A percentile compares a stretch with the other conserved stretches of the same genome.
Conservation (phyloP, 2,797 vertebrate species). For the Simalia tracyae region DNA sequence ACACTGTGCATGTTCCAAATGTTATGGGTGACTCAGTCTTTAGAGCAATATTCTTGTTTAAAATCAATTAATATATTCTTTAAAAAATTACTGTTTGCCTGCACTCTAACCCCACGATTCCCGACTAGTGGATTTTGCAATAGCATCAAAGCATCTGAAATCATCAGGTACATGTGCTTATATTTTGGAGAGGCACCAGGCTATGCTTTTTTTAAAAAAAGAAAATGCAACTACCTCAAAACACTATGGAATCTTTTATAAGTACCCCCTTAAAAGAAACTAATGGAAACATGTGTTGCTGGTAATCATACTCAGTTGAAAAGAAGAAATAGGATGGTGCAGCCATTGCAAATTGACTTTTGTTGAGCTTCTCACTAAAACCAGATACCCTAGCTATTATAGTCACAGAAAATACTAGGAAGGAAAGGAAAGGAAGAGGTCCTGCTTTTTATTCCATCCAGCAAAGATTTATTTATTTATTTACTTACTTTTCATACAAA, state of each 20-base stretch:
- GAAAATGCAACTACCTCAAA: background rate
- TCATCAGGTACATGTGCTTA: constrained; percentile 38
- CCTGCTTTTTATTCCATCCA: background rate
- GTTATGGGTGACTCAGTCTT: constrained; percentile 30
- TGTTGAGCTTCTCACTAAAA: background rate
- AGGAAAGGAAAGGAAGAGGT: background rate
- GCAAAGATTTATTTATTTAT: background rate
- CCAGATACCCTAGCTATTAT: background rate
- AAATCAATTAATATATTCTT: constrained; percentile 33
- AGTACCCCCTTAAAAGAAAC: constrained; percentile 13
- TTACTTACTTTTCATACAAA: background rate
- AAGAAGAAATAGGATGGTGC: background rate
- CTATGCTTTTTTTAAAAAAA: background rate
- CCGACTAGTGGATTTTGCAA: constrained; percentile 38
- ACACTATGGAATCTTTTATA: background rate
- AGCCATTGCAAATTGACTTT: background rate
- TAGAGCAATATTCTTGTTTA: constrained; percentile 46
- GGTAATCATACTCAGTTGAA: background rate
- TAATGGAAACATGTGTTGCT: constrained; percentile 13
- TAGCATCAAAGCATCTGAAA: constrained; percentile 47
- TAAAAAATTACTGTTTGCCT: constrained; percentile 53
- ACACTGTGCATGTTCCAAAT: background rate
- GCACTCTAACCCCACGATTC: constrained; percentile 33
- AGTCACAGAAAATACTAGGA: background rate
- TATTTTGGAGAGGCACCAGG: constrained; percentile 12